Conservation (phyloP, 2,888 invertebrate genomes). For the Spatulosminthurus flaviceps region DNA sequence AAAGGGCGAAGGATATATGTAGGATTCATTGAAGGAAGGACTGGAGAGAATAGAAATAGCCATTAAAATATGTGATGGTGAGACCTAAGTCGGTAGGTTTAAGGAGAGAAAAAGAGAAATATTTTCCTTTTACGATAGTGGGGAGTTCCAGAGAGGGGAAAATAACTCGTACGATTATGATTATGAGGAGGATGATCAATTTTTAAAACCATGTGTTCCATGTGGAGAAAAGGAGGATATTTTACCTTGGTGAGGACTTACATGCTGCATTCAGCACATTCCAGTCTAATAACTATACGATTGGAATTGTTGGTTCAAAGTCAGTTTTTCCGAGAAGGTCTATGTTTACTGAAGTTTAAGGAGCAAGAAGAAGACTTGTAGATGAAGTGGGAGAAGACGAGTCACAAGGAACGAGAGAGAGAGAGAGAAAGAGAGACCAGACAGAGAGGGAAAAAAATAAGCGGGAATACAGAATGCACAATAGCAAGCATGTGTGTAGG, state of each 20-base stretch:
- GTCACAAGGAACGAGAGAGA: background rate
- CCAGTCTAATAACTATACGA: conserved; percentile 31
- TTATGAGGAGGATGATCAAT: background rate
- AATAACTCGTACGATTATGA: too few relatives aligned
- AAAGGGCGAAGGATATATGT: too few relatives aligned
- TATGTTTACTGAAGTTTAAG: conserved; percentile 4
- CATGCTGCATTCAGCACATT: conserved; percentile 15
- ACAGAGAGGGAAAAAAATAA: conserved; percentile 20
- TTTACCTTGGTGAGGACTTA: background rate
- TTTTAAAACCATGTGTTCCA: background rate
- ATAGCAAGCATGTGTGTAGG: conserved; percentile 1
- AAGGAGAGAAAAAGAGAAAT: too few relatives aligned
- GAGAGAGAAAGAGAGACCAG: background rate
- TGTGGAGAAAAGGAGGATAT: too few relatives aligned
- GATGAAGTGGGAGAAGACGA: background rate
- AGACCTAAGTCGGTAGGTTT: too few relatives aligned
- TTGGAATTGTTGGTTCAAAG: conserved; percentile 10
- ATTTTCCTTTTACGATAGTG: too few relatives aligned
- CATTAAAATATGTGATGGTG: too few relatives aligned
- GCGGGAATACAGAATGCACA: conserved; percentile 26
- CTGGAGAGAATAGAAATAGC: too few relatives aligned
- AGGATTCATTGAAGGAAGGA: too few relatives aligned
- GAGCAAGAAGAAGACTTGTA: background rate
- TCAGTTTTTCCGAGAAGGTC: background rate
- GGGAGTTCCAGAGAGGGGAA: too few relatives aligned